phyloP scores from a whole-genome alignment of 2,113 vertebrate genomes.

The Limanda limanda region DNA sequence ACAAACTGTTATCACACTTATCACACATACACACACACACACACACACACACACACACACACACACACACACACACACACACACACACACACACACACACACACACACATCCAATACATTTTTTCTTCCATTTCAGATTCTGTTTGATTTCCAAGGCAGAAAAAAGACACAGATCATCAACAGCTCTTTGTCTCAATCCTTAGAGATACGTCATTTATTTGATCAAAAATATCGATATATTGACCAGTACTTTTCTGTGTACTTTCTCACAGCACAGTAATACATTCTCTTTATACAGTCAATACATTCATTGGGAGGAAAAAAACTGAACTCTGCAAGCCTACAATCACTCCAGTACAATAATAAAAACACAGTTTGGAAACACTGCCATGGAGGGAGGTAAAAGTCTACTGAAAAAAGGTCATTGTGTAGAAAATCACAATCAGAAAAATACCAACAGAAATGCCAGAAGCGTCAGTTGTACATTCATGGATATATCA shows the following conservation, averaged over 20 bases:
- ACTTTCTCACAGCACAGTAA: constrained; percentile 68
- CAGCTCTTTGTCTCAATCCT: constrained; percentile 19
- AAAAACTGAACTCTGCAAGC: constrained; percentile 67
- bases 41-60: neutral
- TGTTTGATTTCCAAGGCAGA: neutral
- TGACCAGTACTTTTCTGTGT: constrained; percentile 58
- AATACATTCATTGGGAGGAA: constrained; percentile 73
- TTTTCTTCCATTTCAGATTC: neutral
- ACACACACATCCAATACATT: neutral
- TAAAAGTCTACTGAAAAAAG: constrained; percentile 67
- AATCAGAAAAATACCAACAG: constrained; percentile 67
- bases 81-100: neutral
- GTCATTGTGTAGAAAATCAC: constrained; percentile 71
- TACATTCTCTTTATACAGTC: constrained; percentile 65
- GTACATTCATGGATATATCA: constrained; percentile 72
- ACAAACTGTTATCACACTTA: constrained; percentile 7
- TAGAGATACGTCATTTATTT: constrained; percentile 69
- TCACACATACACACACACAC: no score
- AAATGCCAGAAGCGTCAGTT: constrained; percentile 65
- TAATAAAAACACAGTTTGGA: constrained; percentile 58
- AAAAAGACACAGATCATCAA: constrained; percentile 6
- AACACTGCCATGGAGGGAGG: constrained; percentile 62
- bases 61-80: neutral
- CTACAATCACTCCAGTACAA: constrained; percentile 63
- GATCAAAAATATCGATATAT: constrained; percentile 74